phyloP scores from a whole-genome alignment of 2,888 invertebrate genomes.

The Protonemura montana region DNA sequence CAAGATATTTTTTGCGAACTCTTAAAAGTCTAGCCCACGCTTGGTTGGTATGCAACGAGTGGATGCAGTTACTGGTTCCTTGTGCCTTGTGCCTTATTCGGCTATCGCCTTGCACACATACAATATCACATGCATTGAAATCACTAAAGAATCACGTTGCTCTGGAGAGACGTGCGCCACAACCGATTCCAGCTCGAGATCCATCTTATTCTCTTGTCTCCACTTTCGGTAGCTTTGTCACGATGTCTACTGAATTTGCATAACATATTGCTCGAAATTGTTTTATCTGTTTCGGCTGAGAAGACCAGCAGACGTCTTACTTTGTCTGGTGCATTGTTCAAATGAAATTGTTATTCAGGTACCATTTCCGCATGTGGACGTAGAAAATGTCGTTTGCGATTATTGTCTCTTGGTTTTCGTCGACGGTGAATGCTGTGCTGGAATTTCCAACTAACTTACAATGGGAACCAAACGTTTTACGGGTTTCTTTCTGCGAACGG shows the following conservation, averaged over 20 bases:
- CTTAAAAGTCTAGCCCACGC: neutral
- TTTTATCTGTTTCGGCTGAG: neutral
- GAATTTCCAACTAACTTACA: neutral
- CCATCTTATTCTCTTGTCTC: conserved; percentile 7
- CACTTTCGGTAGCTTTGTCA: conserved; percentile 26
- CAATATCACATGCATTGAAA: neutral
- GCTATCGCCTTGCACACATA: neutral
- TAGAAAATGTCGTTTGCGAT: conserved; percentile 7
- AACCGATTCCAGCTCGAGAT: neutral
- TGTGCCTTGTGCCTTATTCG: neutral
- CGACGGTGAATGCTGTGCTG: neutral
- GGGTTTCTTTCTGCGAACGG: neutral
- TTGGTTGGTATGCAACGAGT: neutral
- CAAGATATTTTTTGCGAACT: neutral
- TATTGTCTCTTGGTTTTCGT: neutral
- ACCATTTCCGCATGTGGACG: neutral
- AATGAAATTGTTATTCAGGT: neutral
- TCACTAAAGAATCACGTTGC: neutral
- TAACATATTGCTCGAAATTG: neutral
- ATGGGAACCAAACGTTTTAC: neutral
- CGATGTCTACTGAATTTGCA: neutral
- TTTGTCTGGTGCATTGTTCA: neutral
- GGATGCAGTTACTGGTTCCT: neutral
- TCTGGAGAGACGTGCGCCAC: neutral
- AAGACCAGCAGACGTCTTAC: neutral